Base-by-base conservation (phyloP, 2,113 vertebrate species). In the Acanthisitta chloris region DNA sequence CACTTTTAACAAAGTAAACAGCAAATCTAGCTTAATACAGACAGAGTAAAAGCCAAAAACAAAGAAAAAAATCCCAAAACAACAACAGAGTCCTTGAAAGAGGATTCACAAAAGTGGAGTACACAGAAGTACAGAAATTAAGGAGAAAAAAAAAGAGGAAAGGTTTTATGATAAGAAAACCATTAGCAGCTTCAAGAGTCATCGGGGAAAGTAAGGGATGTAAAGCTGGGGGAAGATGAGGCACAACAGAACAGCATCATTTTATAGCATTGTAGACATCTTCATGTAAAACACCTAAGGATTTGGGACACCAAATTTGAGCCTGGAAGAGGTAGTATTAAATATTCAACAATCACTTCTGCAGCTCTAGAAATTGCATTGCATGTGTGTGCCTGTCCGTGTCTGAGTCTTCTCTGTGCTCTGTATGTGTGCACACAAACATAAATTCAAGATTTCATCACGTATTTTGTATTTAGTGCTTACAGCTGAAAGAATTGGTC, bases 301-400 rank as follows among this genome's bases (percentile, higher is more conserved):
- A 74, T 90, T 40, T 80, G 46, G 55, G 90, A 64, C 2, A 8
- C 76, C 62, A 93, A 92, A 94, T 87, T 43, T 88, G 51, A 34
- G 70, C 58, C 88, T 94, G 73, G 81, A 83, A 96, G 96, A 95
- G 15, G 18, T 58, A 29, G 46, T 78, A 67, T 88, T 89, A 96
- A 91, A 82, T 80, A 95, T 72, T 80, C 81, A 91, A 2, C 54
- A 66, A 81, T 84, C 79, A 29, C 57, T 96, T 95, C 88, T 92
- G 59, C 79, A 97, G 77, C n/a, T 38, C 31, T 77, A 57, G 38
- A 83, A 82, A 74, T 19, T 33, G 14, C 36, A 74, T 4, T 13
- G 14, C 3, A 0, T 45, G 20, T 59, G 25, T 40, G 45, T 14
- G 31, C 8, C 2, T 48, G 33, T 48, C 21, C 40, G 11, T 71